Percentiles rank a stretch among this genome's conserved stretches.
These are phyloP conservation scores for Stenoptilia bipunctidactyla DNA, from an alignment of 2,888 invertebrate genomes.

Conservation along the genomic window DNA sequence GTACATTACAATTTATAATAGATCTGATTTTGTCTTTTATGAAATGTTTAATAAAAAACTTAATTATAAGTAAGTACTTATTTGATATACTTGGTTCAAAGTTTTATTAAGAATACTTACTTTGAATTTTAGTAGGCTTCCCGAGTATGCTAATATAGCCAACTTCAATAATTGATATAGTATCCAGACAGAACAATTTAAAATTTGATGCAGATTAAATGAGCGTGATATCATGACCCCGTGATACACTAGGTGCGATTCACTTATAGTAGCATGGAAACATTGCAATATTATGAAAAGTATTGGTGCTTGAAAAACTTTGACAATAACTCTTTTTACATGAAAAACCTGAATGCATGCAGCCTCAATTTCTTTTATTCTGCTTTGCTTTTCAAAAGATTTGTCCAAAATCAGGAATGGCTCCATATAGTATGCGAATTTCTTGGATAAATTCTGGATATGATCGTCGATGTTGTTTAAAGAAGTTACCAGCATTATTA, in stretches of 20 bases:
- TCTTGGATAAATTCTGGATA: conserved; percentile 17
- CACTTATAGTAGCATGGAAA: conserved; percentile 47
- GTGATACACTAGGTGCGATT: conserved; percentile 45
- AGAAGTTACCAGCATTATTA: conserved; percentile 30
- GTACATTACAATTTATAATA: too few relatives aligned
- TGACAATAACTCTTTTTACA: conserved; percentile 33
- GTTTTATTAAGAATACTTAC: conserved; percentile 25
- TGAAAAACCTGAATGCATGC: conserved; percentile 33
- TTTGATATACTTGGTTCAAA: too few relatives aligned
- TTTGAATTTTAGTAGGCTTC: conserved; percentile 34
- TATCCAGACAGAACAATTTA: conserved; percentile 46
- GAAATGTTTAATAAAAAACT: too few relatives aligned
- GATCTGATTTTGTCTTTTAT: too few relatives aligned
- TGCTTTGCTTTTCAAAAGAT: neutral
- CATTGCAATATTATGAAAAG: conserved; percentile 37
- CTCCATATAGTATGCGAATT: neutral
- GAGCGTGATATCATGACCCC: conserved; percentile 25
- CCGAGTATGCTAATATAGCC: conserved; percentile 32
- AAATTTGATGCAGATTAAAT: conserved; percentile 28
- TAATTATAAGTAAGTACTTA: too few relatives aligned
- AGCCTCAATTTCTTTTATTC: conserved; percentile 31
- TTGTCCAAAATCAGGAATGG: neutral
- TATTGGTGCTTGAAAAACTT: conserved; percentile 39
- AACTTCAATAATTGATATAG: conserved; percentile 45
- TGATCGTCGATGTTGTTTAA: conserved; percentile 29